These are phyloP conservation scores for Melanerpes aurifrons DNA, from an alignment of 2,113 vertebrate species.

Conservation along the genomic window DNA sequence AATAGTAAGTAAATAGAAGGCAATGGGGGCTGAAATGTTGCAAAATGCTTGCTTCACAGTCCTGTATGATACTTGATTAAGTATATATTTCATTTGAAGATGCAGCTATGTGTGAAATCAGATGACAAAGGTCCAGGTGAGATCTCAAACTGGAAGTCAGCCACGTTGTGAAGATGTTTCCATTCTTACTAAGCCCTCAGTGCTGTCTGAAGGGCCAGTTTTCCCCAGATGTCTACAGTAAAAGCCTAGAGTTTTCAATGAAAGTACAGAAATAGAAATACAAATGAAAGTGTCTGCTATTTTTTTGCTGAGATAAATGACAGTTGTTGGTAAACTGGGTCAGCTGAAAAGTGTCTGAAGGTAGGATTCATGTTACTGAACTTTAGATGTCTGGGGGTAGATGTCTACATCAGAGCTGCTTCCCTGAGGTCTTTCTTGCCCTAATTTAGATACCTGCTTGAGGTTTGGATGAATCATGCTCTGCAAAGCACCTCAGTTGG, in stretches of 20 bases:
- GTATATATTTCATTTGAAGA: not conserved
- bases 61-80: not conserved
- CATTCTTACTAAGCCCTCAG: not conserved
- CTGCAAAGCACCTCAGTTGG: not conserved
- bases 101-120: not conserved
- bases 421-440: not conserved
- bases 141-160: not conserved
- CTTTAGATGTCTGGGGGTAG: not conserved
- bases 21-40: conserved; percentile 3
- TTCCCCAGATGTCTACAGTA: not conserved
- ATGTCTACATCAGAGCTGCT: not conserved
- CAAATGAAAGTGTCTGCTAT: not conserved
- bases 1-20: not conserved
- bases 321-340: not conserved
- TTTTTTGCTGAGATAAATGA: not conserved
- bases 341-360: not conserved
- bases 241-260: not conserved
- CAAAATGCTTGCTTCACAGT: not conserved
- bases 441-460: not conserved
- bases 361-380: not conserved
- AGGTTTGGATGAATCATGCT: not conserved
- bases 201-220: not conserved
- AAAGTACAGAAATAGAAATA: not conserved
- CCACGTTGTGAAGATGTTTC: not conserved
- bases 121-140: not conserved